phyloP scores from a whole-genome alignment of 2,888 invertebrate genomes.

The Ochropleura plecta region DNA sequence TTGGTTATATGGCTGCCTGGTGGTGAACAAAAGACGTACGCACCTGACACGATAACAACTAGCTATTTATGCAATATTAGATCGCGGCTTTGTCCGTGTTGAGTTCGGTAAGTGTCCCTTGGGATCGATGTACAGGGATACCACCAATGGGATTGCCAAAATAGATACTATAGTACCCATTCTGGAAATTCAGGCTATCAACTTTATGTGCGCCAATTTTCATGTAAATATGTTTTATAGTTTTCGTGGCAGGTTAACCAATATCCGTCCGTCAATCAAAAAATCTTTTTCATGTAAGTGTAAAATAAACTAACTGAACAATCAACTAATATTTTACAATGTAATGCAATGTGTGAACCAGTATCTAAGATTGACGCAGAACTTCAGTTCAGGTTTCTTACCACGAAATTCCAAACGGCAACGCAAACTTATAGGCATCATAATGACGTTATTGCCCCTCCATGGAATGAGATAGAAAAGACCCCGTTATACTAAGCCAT shows the following conservation, averaged over 20 bases:
- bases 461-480: not conserved
- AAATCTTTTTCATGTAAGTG: not conserved
- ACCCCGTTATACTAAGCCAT: not conserved
- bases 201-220: not conserved
- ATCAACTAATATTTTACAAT: not conserved
- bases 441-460: not conserved
- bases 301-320: not conserved
- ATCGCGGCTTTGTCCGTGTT: not conserved
- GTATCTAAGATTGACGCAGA: not conserved
- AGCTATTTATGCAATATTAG: not conserved
- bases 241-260: not conserved
- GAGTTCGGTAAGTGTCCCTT: not conserved
- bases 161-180: no score
- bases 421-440: not conserved
- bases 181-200: not conserved
- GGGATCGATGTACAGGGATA: not conserved
- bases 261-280: not conserved
- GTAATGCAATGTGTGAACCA: not conserved
- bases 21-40: not conserved
- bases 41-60: not conserved
- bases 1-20: not conserved
- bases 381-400: not conserved
- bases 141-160: no score
- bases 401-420: not conserved
- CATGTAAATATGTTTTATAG: not conserved